phyloP scores from a whole-genome alignment of 2,888 invertebrate genomes.

The Crocallis elinguaria region DNA sequence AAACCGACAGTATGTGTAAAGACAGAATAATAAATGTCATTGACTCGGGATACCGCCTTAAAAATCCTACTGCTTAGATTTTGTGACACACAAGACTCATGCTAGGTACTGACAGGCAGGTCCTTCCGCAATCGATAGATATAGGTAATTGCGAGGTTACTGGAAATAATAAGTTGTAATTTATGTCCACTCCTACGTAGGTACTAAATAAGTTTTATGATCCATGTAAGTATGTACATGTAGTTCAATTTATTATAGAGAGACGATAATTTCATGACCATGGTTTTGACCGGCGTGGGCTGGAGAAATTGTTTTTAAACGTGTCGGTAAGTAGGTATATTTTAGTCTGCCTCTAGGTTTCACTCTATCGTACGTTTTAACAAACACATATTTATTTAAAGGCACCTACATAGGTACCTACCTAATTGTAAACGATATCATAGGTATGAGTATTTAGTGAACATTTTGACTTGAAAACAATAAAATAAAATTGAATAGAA shows the following conservation, averaged over 20 bases:
- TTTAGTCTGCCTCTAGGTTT: no score
- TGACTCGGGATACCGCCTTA: no score
- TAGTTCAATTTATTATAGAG: slow-evolving; percentile 22
- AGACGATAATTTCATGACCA: slow-evolving; percentile 25
- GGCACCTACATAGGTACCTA: no score
- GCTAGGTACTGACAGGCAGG: slow-evolving; percentile 19
- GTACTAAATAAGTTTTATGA: slow-evolving; percentile 22
- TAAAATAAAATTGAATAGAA: no score
- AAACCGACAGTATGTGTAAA: no score
- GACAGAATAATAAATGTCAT: no score
- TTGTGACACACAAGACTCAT: slow-evolving; percentile 10
- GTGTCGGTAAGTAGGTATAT: no score
- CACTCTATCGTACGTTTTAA: no score
- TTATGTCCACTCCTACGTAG: slow-evolving; percentile 24
- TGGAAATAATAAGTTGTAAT: slow-evolving; percentile 23
- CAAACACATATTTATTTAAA: no score
- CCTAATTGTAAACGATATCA: no score
- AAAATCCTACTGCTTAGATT: slow-evolving; percentile 21
- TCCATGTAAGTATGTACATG: slow-evolving; percentile 18
- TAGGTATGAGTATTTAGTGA: no score
- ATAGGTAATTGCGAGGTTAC: slow-evolving; percentile 27
- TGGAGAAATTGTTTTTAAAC: background rate
- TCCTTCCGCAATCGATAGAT: slow-evolving; percentile 31
- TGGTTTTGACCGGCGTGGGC: slow-evolving; percentile 12
- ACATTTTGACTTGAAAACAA: no score